These are phyloP conservation scores for Cheilosia scutellata DNA, from an alignment of 2,888 invertebrate species.

Conservation along the genomic window DNA sequence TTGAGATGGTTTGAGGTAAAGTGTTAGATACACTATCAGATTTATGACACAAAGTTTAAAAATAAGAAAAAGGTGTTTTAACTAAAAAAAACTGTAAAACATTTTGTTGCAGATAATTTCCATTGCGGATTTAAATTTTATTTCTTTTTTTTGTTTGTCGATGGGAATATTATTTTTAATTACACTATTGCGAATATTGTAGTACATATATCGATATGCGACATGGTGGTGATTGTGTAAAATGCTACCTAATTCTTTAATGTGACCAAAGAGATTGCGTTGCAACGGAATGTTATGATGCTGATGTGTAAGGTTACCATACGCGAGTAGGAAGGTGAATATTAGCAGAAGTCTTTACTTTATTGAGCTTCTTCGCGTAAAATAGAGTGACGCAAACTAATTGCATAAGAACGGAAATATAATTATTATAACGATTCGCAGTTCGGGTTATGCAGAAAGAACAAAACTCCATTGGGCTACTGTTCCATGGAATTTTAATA, in stretches of 20 bases:
- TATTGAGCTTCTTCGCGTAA: too few species aligned
- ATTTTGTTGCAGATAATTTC: slow-evolving; percentile 12
- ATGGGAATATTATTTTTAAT: slow-evolving; percentile 11
- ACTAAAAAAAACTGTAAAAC: not conserved
- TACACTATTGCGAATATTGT: not conserved
- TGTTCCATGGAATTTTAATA: too few species aligned
- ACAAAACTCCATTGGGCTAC: too few species aligned
- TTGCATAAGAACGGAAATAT: too few species aligned
- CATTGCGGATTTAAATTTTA: slow-evolving; percentile 4
- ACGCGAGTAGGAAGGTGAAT: not conserved
- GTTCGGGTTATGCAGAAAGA: too few species aligned
- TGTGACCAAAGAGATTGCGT: not conserved
- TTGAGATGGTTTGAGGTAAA: slow-evolving; percentile 41
- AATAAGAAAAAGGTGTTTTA: not conserved
- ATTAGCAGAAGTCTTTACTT: not conserved
- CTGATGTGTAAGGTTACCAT: not conserved
- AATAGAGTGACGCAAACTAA: too few species aligned
- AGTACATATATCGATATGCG: not conserved
- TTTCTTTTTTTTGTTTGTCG: not conserved
- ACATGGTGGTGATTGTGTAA: not conserved
- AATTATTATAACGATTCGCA: too few species aligned
- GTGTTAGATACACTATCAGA: slow-evolving; percentile 69
- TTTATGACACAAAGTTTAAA: slow-evolving; percentile 57
- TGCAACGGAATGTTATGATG: not conserved
- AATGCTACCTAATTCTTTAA: not conserved